Base-by-base conservation (phyloP, 2,113 vertebrate genomes). In the Indicator maculatus region DNA sequence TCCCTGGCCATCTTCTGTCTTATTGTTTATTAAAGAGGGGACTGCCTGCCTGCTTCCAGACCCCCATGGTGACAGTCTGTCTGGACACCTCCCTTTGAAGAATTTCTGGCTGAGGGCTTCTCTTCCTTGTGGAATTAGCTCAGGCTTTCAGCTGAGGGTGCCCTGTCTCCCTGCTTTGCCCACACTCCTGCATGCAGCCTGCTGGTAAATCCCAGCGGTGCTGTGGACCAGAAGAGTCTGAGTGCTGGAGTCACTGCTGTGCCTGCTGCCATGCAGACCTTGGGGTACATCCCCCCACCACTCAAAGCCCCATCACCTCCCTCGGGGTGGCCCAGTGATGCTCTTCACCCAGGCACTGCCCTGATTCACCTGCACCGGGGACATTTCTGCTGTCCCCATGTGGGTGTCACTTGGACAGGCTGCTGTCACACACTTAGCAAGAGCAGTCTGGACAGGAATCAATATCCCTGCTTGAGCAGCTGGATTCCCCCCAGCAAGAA, bases 201-300 rank as follows among this genome's bases (percentile, higher is more conserved):
- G 39, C 55, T 1, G 18, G 44, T 14, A 45, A 81, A 63, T 10
- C 3, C 14, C 64, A 60, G 56, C 65, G 45, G 15, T 7, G 5
- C 56, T 38, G 30, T 2, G 64, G 38, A 59, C 23, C n/a, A 61
- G 10, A 52, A 44, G 45, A 47, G 38, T 44, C 72, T 28, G 59
- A 89, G 67, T 3, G 10, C 28, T 59, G 16, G 58, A 66, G 41
- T 14, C 2, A 0, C 66, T 28, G 10, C 23, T 38, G 12, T 1
- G 20, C 10, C 44, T 61, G 56, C 44, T 15, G 47, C 0, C 8
- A 38, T 5, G 52, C 47, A 67, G 67, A 7, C 8, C 2, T 11
- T 2, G 1, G 11, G 38, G 5, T 5, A 3, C 15, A 27, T 36
- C 1, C 0, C 38, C 33, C 55, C 0, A 0, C 3, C 53, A 3